These are phyloP conservation scores for Naja naja DNA, from an alignment of 2,113 vertebrate genomes.

Conservation along the genomic window DNA sequence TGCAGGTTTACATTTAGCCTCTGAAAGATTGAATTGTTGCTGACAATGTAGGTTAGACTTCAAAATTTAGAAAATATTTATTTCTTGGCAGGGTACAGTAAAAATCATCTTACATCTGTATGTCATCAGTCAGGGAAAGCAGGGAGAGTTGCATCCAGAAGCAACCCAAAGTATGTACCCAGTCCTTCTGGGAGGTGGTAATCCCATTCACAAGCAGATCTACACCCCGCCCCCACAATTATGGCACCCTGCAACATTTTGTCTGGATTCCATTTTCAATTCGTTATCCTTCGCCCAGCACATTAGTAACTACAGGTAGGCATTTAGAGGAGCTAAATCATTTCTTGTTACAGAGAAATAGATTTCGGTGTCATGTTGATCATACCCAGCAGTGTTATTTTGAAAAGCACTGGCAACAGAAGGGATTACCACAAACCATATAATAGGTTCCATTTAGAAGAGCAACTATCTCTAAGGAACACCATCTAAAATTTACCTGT, in stretches of 20 bases:
- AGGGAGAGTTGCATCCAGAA: not conserved
- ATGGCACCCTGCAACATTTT: not conserved
- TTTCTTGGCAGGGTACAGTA: not conserved
- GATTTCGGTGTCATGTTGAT: not conserved
- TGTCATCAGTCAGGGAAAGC: not conserved
- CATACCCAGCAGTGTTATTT: not conserved
- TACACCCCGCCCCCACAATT: not conserved
- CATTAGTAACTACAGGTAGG: not conserved
- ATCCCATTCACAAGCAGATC: not conserved
- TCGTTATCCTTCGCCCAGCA: not conserved
- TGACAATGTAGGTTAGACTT: not conserved
- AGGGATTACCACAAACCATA: not conserved
- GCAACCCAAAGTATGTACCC: not conserved
- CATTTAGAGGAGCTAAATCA: not conserved
- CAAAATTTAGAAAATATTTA: not conserved
- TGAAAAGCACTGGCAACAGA: not conserved
- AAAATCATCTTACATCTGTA: not conserved
- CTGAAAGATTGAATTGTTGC: not conserved
- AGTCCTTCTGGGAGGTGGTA: not conserved
- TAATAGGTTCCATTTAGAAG: not conserved
- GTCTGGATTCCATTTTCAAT: not conserved
- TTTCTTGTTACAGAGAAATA: not conserved
- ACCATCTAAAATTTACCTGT: not conserved
- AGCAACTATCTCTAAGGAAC: not conserved
- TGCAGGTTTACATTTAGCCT: not conserved